phyloP scores from a whole-genome alignment of 1,140 invertebrate genomes.

The Aphaenogaster floridana region DNA sequence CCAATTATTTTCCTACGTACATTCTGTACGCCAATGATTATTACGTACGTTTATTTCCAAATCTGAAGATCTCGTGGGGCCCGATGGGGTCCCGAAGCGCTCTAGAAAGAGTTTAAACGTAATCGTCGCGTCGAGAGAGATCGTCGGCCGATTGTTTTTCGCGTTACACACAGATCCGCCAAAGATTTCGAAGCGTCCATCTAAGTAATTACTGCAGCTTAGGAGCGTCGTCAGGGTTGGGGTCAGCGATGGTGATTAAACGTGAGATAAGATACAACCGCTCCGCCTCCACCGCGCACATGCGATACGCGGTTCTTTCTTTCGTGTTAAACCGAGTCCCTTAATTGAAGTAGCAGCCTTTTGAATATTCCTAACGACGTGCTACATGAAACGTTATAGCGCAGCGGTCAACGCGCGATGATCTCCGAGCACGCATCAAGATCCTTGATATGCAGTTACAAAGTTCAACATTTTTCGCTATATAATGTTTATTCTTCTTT shows the following conservation, averaged over 20 bases:
- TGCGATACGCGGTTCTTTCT: conserved; percentile 44
- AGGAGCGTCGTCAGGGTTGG: conserved; percentile 74
- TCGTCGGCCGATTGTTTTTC: conserved; percentile 64
- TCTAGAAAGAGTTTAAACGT: conserved; percentile 31
- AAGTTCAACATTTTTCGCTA: not conserved
- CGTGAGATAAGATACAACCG: conserved; percentile 75
- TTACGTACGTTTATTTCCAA: not conserved
- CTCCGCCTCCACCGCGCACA: conserved; percentile 56
- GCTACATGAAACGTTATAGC: conserved; percentile 33
- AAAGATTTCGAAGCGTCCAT: conserved; percentile 74
- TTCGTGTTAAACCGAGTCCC: conserved; percentile 54
- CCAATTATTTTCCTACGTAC: not conserved
- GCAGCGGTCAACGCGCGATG: conserved; percentile 10
- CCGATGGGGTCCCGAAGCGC: not conserved
- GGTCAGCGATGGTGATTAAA: conserved; percentile 73
- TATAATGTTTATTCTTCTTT: not conserved
- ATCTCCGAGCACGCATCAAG: conserved; percentile 24
- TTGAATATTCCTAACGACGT: conserved; percentile 50
- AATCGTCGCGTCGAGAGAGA: conserved; percentile 37
- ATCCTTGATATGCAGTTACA: conserved; percentile 6
- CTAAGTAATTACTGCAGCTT: conserved; percentile 78
- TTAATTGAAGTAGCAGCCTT: conserved; percentile 57
- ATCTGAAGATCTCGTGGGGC: not conserved
- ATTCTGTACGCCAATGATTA: not conserved
- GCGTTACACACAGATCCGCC: conserved; percentile 45